Conservation (phyloP, 2,888 invertebrate species). For the Yponomeuta malinellus region DNA sequence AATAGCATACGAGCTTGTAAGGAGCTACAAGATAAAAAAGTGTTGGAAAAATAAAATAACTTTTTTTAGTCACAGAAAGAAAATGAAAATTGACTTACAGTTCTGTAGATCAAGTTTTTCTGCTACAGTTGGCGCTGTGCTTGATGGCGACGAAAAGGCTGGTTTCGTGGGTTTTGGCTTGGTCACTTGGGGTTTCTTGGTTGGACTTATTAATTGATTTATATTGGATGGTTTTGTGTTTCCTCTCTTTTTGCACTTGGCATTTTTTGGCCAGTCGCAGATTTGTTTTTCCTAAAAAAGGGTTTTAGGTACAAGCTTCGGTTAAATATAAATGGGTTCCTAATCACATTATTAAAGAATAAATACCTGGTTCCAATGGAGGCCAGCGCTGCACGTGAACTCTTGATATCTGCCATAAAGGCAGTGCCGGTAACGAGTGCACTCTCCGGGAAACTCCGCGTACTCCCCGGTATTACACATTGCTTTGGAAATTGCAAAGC, state of each 20-base stretch:
- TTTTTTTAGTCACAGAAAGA: neutral
- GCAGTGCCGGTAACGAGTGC: conserved; percentile 84
- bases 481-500: conserved; percentile 38
- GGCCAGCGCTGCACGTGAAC: conserved; percentile 81
- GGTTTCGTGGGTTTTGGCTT: conserved; percentile 25
- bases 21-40: conserved; percentile 69
- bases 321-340: neutral
- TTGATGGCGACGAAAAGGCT: conserved; percentile 46
- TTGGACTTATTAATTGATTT: conserved; percentile 6
- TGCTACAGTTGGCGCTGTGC: conserved; percentile 33
- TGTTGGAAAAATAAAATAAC: neutral
- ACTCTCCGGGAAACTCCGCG: conserved; percentile 80
- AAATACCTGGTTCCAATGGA: conserved; percentile 82
- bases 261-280: conserved; percentile 83
- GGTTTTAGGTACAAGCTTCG: neutral
- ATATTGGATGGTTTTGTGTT: conserved; percentile 21
- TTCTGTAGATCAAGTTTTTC: conserved; percentile 38
- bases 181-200: conserved; percentile 1
- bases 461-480: conserved; percentile 78
- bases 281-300: conserved; percentile 70
- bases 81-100: conserved; percentile 35
- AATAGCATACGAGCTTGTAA: conserved; percentile 91
- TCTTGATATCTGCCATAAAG: conserved; percentile 85
- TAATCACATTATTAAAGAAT: neutral
- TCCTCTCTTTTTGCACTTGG: conserved; percentile 70